These are phyloP conservation scores for Eupithecia inturbata DNA, from an alignment of 2,888 invertebrate genomes.

Conservation along the genomic window DNA sequence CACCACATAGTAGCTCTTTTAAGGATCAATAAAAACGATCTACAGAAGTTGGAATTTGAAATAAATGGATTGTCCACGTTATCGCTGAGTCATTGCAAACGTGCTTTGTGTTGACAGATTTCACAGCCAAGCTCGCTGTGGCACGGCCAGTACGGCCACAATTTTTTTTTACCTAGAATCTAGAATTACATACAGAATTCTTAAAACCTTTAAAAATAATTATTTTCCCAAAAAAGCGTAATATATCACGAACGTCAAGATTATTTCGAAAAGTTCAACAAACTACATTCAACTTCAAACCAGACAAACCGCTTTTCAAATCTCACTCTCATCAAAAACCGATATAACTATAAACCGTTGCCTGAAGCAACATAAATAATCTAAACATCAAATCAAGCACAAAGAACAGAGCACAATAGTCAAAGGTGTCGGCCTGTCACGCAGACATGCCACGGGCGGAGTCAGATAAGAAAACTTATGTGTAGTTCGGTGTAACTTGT, in stretches of 20 bases:
- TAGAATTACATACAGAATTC: too few relatives aligned
- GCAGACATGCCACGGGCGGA: constrained; percentile 53
- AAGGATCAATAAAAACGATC: background rate
- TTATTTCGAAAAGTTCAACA: background rate
- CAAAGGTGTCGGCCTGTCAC: constrained; percentile 49
- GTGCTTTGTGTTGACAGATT: background rate
- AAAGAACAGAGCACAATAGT: constrained; percentile 38
- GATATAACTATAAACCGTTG: background rate
- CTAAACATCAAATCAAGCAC: constrained; percentile 16
- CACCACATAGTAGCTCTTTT: too few relatives aligned
- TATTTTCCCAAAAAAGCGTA: background rate
- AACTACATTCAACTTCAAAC: background rate
- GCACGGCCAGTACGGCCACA: too few relatives aligned
- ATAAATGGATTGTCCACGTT: background rate
- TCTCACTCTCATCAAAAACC: background rate
- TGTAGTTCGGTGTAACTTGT: constrained; percentile 28
- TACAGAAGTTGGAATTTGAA: background rate
- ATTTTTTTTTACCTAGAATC: too few relatives aligned
- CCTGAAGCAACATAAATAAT: background rate
- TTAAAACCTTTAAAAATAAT: too few relatives aligned
- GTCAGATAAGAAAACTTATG: constrained; percentile 52
- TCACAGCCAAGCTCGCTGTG: too few relatives aligned
- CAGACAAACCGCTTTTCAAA: background rate
- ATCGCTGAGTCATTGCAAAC: background rate
- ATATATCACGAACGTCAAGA: background rate